Base-by-base conservation (phyloP, 2,888 invertebrate species). In the Dugesia japonica region DNA sequence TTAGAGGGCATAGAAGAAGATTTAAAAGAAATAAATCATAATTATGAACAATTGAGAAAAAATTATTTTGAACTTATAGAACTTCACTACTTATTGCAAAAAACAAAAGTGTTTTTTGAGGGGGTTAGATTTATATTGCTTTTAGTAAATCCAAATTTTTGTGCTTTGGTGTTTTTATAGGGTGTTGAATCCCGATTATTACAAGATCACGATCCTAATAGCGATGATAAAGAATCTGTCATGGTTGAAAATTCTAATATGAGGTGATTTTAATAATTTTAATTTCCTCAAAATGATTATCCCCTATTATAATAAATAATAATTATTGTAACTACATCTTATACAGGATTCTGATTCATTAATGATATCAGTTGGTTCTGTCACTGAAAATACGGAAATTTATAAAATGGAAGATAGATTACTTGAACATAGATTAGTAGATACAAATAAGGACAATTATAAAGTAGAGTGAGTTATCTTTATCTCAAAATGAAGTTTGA, bases 31-130 rank as follows among this genome's bases (percentile, higher is more conserved):
- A 94, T 95, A n/a, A 95, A 95, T 84, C 92, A 92, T 83, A 95
- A 95, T 86, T 93, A 94, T 0, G 94, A 94, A 85, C 93, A 94
- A 56, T 86, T 95, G 79, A 94, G 94, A 83, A 89, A 93, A 81
- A 94, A 94, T 84, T 94, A 90, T 83, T 87, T 94, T 79, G 94
- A 95, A 86, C 87, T 95, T 78, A 94, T 94, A 0, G 95, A 95
- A 84, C 87, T 95, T 80, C 94, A 94, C 84, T 94, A 94, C 82
- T 94, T 95, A 81, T 87, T 95, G 78, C 89, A 92, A 81, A 94
- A 94, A 87, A 94, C 94, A 38, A 94, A 95, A 87, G 92, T 92
- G 80, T 95, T 95, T 87, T 94, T 95, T 84, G 94, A 94, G 83
- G 94, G 95, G 71, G 74, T 74, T 9, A 74, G 28, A 72, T 28